Conservation (phyloP, 2,113 vertebrate species). For the Charadrius vociferus region DNA sequence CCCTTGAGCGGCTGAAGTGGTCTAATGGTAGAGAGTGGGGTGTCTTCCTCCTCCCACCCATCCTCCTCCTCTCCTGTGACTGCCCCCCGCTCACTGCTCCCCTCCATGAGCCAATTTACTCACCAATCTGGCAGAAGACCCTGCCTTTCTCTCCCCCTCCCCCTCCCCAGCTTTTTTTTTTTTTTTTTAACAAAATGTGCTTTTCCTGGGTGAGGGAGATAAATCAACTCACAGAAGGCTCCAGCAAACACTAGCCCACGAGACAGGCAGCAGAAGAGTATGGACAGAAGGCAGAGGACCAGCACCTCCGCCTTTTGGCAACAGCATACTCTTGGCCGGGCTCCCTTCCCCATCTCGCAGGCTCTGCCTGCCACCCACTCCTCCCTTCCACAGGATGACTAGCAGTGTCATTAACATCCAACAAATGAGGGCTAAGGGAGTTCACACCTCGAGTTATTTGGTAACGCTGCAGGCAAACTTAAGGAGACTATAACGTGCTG, state of each 20-base stretch:
- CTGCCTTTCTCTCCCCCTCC: neutral
- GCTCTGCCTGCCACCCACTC: neutral
- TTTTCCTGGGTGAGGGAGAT: neutral
- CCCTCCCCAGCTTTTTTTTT: neutral
- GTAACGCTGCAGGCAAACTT: neutral
- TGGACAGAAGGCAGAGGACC: conserved; percentile 24
- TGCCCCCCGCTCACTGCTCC: neutral
- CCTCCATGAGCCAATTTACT: neutral
- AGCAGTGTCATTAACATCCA: neutral
- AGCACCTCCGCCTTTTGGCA: neutral
- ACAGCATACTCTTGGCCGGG: neutral
- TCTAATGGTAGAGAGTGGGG: neutral
- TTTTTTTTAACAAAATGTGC: neutral
- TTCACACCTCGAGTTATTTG: neutral
- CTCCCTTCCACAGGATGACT: neutral
- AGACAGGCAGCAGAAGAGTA: neutral
- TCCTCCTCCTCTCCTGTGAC: neutral
- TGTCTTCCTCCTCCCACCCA: neutral
- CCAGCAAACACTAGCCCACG: neutral
- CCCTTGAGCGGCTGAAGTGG: neutral
- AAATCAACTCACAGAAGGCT: neutral
- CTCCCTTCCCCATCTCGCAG: neutral
- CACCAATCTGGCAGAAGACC: neutral
- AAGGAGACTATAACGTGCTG: neutral
- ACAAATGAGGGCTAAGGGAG: neutral